Percentiles rank a stretch among this genome's conserved stretches.
Conservation (phyloP, 2,888 invertebrate species). For the Patella pellucida region DNA sequence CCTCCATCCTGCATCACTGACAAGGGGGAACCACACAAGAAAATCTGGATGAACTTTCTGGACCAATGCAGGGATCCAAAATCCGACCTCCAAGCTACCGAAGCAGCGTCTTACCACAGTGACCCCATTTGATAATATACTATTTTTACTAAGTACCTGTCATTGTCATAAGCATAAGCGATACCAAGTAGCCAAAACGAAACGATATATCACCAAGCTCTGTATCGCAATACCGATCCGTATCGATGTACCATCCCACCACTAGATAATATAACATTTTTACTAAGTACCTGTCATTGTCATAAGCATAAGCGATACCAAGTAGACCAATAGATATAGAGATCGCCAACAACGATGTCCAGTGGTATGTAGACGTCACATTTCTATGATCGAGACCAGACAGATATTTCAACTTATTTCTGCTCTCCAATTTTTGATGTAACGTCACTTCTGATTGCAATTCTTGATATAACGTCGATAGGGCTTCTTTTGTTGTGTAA, state of each 20-base stretch:
- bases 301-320: constrained; percentile 35
- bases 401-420: constrained; percentile 28
- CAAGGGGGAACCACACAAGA: no score
- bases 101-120: no score
- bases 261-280: no score
- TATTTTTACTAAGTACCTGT: neutral
- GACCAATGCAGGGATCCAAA: no score
- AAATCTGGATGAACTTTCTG: no score
- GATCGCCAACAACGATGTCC: constrained; percentile 42
- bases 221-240: no score
- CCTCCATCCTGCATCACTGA: no score
- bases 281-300: constrained; percentile 35
- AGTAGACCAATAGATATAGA: constrained; percentile 31
- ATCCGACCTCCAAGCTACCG: no score
- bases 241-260: no score
- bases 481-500: constrained; percentile 41
- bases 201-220: no score
- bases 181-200: constrained; percentile 35
- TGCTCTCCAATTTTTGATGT: constrained; percentile 26
- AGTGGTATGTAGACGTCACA: constrained; percentile 48
- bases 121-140: no score
- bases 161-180: constrained; percentile 33
- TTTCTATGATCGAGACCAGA: constrained; percentile 36
- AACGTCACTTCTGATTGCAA: constrained; percentile 38
- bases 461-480: constrained; percentile 46